phyloP scores from a whole-genome alignment of 53 echinoderm and acorn worm genomes.

The Echinometra lucunter region DNA sequence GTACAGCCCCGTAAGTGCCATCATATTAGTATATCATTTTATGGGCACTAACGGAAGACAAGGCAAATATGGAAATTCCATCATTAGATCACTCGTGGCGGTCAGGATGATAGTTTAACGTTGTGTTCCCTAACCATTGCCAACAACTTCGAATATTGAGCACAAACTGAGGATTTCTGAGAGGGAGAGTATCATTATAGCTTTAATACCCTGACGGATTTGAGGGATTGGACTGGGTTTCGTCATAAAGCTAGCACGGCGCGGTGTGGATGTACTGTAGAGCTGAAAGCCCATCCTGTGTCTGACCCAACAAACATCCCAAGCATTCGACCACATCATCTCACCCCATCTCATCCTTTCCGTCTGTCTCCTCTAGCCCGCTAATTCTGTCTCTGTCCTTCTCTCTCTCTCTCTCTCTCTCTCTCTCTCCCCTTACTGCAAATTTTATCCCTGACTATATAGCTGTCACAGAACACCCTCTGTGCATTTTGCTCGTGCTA shows the following conservation, averaged over 20 bases:
- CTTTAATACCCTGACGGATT: not conserved
- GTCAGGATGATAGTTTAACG: too few relatives aligned
- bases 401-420: not conserved
- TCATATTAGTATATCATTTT: too few relatives aligned
- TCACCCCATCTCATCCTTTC: not conserved
- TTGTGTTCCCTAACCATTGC: too few relatives aligned
- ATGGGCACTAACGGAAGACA: too few relatives aligned
- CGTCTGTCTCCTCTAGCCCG: not conserved
- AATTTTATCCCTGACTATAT: too few relatives aligned
- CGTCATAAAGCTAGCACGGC: not conserved
- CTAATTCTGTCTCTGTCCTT: not conserved
- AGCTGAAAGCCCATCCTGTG: not conserved
- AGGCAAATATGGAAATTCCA: too few relatives aligned
- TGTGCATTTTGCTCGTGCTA: too few relatives aligned
- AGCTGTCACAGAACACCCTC: too few relatives aligned
- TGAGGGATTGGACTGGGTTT: not conserved
- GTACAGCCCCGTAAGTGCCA: too few relatives aligned
- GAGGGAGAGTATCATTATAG: not conserved
- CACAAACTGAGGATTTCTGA: not conserved
- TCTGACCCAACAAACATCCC: conserved; percentile 62
- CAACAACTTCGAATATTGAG: not conserved
- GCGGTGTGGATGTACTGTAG: not conserved
- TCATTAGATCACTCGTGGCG: too few relatives aligned
- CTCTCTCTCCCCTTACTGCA: not conserved
- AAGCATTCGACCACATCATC: conserved; percentile 41